Percentiles rank a stretch among this genome's conserved stretches.
Evolutionary conservation across 2,797 vertebrate species (phyloP).

Genomic region (Gymnocypris eckloni): DNA sequence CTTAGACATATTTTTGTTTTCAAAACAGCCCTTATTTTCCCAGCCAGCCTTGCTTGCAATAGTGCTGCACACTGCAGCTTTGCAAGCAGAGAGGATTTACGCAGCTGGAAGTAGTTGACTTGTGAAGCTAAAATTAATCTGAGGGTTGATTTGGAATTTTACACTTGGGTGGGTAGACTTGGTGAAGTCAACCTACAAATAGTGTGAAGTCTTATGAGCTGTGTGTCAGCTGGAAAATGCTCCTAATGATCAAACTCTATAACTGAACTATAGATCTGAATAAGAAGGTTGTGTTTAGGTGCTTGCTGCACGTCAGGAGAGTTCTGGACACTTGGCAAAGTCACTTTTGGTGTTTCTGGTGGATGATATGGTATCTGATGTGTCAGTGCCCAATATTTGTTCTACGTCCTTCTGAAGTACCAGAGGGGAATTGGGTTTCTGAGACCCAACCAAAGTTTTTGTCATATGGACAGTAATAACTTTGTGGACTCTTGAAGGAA

Average conservation of each 20-base stretch:
- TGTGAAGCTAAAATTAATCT: slow-evolving; percentile 84
- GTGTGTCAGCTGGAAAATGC: slow-evolving; percentile 38
- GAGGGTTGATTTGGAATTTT: slow-evolving; percentile 78
- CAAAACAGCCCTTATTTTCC: slow-evolving; percentile 14
- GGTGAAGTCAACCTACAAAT: slow-evolving; percentile 67
- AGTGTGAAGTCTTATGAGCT: slow-evolving; percentile 69
- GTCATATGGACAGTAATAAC: slow-evolving; percentile 29
- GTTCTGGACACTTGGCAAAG: not conserved
- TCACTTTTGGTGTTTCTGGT: slow-evolving; percentile 8
- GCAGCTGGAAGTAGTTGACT: slow-evolving; percentile 73
- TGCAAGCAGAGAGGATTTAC: slow-evolving; percentile 64
- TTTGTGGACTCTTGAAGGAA: slow-evolving; percentile 29
- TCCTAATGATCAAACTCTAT: slow-evolving; percentile 4
- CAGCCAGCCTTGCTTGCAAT: not conserved
- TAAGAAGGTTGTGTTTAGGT: slow-evolving; percentile 31
- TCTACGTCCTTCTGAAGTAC: slow-evolving; percentile 15
- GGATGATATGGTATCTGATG: slow-evolving; percentile 7
- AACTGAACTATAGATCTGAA: not conserved
- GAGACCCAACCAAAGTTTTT: slow-evolving; percentile 38
- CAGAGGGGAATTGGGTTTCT: slow-evolving; percentile 52
- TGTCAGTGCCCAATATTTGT: slow-evolving; percentile 36
- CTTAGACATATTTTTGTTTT: slow-evolving; percentile 1
- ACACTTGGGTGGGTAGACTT: slow-evolving; percentile 74
- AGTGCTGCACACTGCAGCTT: slow-evolving; percentile 18
- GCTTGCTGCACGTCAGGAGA: not conserved